Evolutionary conservation across 2,797 vertebrate genomes (phyloP).

Genomic region (Sardinella longiceps): DNA sequence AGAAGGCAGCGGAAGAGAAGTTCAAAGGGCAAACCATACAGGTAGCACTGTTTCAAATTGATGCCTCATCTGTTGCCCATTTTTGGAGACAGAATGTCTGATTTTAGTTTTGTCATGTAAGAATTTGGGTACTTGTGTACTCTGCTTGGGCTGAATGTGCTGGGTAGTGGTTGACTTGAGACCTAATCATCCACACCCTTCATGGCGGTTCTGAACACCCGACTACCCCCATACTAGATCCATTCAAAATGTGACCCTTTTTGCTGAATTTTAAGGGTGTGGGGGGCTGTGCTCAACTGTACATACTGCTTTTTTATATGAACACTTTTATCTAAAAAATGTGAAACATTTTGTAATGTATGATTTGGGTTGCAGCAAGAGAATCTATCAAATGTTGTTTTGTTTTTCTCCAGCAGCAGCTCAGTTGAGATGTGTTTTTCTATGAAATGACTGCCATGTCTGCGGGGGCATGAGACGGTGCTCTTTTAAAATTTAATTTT

Average conservation of each 20-base stretch:
- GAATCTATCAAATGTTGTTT: background rate
- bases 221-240: background rate
- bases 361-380: background rate
- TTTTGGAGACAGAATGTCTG: background rate
- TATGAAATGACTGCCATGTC: background rate
- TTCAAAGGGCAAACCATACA: background rate
- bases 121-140: background rate
- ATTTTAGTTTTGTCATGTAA: background rate
- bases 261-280: background rate
- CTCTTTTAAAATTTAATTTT: slow-evolving; percentile 7
- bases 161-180: background rate
- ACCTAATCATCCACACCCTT: background rate
- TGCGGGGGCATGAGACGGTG: background rate
- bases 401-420: background rate
- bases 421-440: background rate
- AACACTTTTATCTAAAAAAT: slow-evolving; percentile 24
- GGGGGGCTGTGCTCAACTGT: background rate
- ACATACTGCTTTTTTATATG: slow-evolving; percentile 30
- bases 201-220: background rate
- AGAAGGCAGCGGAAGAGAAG: background rate
- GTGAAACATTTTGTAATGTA: background rate
- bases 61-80: background rate
- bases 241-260: background rate
- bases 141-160: background rate
- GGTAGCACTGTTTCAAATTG: background rate